phyloP scores from a whole-genome alignment of 2,888 invertebrate species.

The Tetragnatha montana region DNA sequence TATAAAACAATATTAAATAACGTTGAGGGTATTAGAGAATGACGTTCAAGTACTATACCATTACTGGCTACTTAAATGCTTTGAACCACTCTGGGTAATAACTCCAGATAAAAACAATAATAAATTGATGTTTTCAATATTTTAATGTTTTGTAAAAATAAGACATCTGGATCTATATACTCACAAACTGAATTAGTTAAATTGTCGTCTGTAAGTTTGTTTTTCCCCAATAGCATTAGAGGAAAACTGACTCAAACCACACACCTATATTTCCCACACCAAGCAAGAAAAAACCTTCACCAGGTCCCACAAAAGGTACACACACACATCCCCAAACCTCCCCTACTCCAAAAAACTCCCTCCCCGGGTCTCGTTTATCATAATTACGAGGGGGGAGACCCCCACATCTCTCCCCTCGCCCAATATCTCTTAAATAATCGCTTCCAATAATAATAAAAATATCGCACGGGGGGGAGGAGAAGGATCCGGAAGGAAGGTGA shows the following conservation, averaged over 20 bases:
- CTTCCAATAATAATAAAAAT: conserved; percentile 63
- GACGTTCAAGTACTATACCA: too few species aligned
- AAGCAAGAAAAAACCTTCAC: background rate
- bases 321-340: background rate
- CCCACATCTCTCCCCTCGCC: conserved; percentile 14
- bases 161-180: background rate
- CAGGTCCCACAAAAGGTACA: background rate
- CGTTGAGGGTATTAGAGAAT: too few species aligned
- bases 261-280: background rate
- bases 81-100: too few species aligned
- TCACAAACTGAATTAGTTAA: background rate
- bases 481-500: conserved; percentile 41
- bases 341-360: background rate
- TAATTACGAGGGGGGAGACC: conserved; percentile 44
- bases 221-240: background rate
- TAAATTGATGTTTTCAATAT: too few species aligned
- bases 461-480: conserved; percentile 9
- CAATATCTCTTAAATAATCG: conserved; percentile 69
- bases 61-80: too few species aligned
- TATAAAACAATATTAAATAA: too few species aligned
- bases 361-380: conserved; percentile 55
- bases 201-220: background rate
- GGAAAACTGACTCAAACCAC: background rate
- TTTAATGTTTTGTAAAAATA: too few species aligned
- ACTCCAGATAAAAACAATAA: too few species aligned